Conservation (phyloP, 2,888 invertebrate genomes). For the Acheta domesticus region DNA sequence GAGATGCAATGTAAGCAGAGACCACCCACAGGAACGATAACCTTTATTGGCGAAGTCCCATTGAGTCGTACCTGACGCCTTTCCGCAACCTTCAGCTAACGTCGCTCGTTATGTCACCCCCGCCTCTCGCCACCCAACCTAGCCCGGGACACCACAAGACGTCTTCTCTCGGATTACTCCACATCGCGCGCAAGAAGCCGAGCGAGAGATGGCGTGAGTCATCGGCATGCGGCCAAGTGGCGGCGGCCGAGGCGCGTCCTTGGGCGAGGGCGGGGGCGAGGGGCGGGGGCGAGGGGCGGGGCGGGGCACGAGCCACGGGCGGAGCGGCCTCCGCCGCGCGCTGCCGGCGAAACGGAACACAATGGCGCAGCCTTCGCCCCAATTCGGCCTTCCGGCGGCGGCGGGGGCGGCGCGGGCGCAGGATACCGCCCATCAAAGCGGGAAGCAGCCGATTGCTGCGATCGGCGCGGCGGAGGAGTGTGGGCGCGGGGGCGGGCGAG, state of each 20-base stretch:
- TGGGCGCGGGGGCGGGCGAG: background rate
- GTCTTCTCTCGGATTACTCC: no score
- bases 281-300: background rate
- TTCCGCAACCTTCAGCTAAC: no score
- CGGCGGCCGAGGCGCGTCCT: background rate
- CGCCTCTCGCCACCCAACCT: no score
- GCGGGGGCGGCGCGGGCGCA: background rate
- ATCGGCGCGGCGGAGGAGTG: background rate
- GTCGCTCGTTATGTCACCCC: no score
- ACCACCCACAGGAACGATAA: no score
- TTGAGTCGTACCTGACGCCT: no score
- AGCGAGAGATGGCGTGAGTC: no score
- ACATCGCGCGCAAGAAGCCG: no score
- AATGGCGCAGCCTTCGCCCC: background rate
- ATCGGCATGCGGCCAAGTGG: no score
- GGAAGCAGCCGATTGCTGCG: background rate
- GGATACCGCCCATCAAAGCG: background rate
- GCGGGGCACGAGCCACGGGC: background rate
- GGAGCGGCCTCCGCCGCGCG: background rate
- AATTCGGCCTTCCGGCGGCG: conserved; percentile 10
- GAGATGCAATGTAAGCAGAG: no score
- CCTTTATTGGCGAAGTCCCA: no score
- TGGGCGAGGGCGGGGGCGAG: background rate
- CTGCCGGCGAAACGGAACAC: conserved; percentile 18
- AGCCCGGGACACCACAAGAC: no score